phyloP scores from a whole-genome alignment of 2,113 vertebrate genomes.

The Sinosuthora webbiana region DNA sequence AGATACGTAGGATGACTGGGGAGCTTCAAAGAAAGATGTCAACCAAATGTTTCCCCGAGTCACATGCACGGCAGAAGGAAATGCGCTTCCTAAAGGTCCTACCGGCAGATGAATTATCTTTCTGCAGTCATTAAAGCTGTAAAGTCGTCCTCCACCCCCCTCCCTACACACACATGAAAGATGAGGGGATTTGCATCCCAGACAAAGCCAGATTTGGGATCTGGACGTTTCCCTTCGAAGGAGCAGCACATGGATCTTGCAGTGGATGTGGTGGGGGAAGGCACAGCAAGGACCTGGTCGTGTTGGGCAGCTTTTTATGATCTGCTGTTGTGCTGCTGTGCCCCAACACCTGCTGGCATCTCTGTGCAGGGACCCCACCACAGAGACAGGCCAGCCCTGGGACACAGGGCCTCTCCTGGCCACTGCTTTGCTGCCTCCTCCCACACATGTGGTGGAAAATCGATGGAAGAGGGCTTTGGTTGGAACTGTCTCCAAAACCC shows the following conservation, averaged over 20 bases:
- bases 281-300: accelerated
- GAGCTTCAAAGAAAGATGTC: conserved; percentile 57
- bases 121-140: conserved; percentile 9
- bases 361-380: background rate
- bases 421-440: background rate
- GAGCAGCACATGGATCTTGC: background rate
- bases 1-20: background rate
- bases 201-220: background rate
- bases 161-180: background rate
- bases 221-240: background rate
- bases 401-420: background rate
- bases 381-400: background rate
- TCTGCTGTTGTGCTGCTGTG: background rate
- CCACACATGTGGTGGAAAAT: background rate
- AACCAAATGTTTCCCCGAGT: conserved; percentile 45
- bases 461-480: background rate
- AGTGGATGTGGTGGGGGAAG: background rate
- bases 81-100: conserved; percentile 47
- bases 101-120: background rate
- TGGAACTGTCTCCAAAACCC: background rate
- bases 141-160: background rate
- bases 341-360: background rate
- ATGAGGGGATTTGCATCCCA: conserved; percentile 7
- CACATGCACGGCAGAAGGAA: conserved; percentile 48
- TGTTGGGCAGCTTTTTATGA: background rate